Percentiles rank a stretch among this genome's conserved stretches.
Evolutionary conservation across 1,140 invertebrate genomes (phyloP).

Genomic region (Euglossa dilemma): DNA sequence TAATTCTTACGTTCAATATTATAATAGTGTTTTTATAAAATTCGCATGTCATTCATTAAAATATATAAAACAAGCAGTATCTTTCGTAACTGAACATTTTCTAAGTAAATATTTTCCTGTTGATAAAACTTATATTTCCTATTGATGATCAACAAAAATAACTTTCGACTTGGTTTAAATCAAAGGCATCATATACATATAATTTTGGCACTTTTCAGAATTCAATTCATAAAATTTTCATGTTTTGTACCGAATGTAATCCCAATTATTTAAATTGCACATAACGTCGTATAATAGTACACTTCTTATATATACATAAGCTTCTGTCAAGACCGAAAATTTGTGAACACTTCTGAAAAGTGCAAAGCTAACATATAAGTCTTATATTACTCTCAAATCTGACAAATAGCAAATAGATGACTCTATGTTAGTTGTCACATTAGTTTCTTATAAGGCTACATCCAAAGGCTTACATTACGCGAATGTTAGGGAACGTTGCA

Average conservation of each 20-base stretch:
- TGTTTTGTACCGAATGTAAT: conserved; percentile 15
- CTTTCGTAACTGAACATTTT: conserved; percentile 9
- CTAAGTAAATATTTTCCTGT: not conserved
- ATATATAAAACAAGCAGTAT: conserved; percentile 24
- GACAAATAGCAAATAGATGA: conserved; percentile 36
- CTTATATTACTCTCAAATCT: conserved; percentile 43
- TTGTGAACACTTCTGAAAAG: conserved; percentile 43
- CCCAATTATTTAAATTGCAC: conserved; percentile 42
- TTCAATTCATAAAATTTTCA: conserved; percentile 28
- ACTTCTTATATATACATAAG: conserved; percentile 27
- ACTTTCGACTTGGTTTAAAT: not conserved
- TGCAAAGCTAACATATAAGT: conserved; percentile 33
- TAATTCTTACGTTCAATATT: conserved; percentile 3
- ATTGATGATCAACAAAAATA: conserved; percentile 4
- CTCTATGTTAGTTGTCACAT: conserved; percentile 48
- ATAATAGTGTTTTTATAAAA: conserved; percentile 10
- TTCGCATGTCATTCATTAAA: conserved; percentile 5
- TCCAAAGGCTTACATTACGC: conserved; percentile 44
- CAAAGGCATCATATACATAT: conserved; percentile 37
- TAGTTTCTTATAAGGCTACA: conserved; percentile 51
- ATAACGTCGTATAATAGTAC: conserved; percentile 23
- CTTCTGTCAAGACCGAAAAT: conserved; percentile 24
- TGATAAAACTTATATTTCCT: not conserved
- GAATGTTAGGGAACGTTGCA: conserved; percentile 61
- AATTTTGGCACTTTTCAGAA: conserved; percentile 53